Conservation (phyloP, 2,113 vertebrate genomes). For the Sialia sialis region DNA sequence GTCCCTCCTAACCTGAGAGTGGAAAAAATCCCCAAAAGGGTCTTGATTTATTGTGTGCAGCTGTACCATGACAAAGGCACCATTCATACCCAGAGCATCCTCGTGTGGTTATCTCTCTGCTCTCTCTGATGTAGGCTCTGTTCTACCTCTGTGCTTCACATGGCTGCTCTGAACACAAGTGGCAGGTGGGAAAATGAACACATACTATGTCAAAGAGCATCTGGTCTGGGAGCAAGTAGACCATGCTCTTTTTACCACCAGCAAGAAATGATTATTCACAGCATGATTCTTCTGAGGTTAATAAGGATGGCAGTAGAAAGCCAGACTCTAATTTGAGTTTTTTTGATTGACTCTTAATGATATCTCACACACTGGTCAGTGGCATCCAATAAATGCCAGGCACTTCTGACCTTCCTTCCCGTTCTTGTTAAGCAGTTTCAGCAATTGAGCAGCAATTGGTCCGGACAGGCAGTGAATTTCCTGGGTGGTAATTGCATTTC, state of each 20-base stretch:
- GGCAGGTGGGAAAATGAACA: slow-evolving; percentile 44
- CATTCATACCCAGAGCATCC: background rate
- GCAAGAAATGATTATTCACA: slow-evolving; percentile 39
- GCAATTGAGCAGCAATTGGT: background rate
- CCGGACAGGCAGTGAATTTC: slow-evolving; percentile 17
- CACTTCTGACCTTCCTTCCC: slow-evolving; percentile 13
- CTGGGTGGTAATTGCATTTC: slow-evolving; percentile 16
- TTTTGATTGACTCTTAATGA: slow-evolving; percentile 36
- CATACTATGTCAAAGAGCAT: background rate
- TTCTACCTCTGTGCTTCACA: background rate
- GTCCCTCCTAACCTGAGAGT: background rate
- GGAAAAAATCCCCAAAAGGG: background rate
- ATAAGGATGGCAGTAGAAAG: background rate
- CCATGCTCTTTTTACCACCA: background rate
- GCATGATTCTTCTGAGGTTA: slow-evolving; percentile 16
- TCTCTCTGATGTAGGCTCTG: background rate
- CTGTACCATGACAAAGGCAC: background rate
- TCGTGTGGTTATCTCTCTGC: background rate
- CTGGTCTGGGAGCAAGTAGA: background rate
- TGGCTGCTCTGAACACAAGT: slow-evolving; percentile 1
- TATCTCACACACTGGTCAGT: slow-evolving; percentile 2
- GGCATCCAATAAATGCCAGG: background rate
- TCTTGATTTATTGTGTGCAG: background rate
- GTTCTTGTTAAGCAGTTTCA: slow-evolving; percentile 21
- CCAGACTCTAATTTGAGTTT: background rate